phyloP scores from a whole-genome alignment of 1,140 invertebrate species.

The Bombus vancouverensis region DNA sequence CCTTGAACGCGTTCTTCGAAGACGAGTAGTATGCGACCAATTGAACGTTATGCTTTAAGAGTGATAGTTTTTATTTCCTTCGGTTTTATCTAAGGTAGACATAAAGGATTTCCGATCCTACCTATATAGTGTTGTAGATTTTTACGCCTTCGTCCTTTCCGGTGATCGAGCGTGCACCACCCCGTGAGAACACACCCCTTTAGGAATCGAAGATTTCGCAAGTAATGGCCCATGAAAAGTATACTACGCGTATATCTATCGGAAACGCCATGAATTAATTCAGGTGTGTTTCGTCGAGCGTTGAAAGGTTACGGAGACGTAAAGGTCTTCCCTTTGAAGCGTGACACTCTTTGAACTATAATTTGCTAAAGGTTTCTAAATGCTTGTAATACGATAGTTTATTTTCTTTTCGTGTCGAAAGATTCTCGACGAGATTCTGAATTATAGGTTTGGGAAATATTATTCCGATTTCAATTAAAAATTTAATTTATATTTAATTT shows the following conservation, averaged over 20 bases:
- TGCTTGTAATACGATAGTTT: not conserved
- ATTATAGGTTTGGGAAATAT: not conserved
- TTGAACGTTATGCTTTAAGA: conserved; percentile 13
- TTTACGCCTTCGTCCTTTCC: conserved; percentile 22
- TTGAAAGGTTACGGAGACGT: not conserved
- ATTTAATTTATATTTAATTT: no score
- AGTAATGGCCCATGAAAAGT: conserved; percentile 51
- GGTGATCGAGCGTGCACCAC: not conserved
- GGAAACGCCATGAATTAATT: conserved; percentile 12
- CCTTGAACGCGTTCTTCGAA: conserved; percentile 11
- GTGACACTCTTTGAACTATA: not conserved
- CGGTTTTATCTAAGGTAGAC: not conserved
- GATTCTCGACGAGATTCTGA: not conserved
- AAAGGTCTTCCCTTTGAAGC: not conserved
- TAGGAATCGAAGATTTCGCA: conserved; percentile 29
- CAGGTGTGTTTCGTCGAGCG: not conserved
- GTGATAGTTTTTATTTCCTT: conserved; percentile 13
- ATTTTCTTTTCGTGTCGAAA: not conserved
- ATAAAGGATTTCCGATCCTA: conserved; percentile 44
- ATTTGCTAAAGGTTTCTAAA: not conserved
- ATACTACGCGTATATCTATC: not conserved
- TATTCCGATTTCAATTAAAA: not conserved
- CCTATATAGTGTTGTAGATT: conserved; percentile 1
- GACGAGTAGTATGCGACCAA: not conserved
- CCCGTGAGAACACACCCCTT: conserved; percentile 41